Evolutionary conservation across 2,113 vertebrate genomes (phyloP), one percentile per base, ranked within the genome.

Genomic region (Platysteira castanea): DNA sequence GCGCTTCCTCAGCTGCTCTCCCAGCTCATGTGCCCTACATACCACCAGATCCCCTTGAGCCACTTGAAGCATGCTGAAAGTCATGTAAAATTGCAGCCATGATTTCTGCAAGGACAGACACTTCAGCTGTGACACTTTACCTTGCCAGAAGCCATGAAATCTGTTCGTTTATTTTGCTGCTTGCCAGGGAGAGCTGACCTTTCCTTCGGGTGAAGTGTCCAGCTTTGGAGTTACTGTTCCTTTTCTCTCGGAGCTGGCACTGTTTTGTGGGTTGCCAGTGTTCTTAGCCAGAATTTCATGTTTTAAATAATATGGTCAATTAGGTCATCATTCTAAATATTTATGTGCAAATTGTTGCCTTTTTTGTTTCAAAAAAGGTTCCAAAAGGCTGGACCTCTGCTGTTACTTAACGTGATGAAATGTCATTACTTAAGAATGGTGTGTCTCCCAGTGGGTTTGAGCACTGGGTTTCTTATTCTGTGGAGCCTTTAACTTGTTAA

Each of bases 121-220:
- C 71, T 94, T 96, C 86, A 89, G 69, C 89, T 82, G 71, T 90
- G 79, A 83, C 2, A 7, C 28, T 92, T 47, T 50, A 39, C 18
- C 73, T 90, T 89, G 91, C 95, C 89, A 70, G 71, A 31, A 81
- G 88, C 89, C 54, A 35, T 53, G 53, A 88, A 95, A 95, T 86
- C 90, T 95, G 89, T 91, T 89, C 1, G 0, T 13, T 52, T 79
- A 84, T 95, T 95, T 93, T 86, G 33, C 71, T 90, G 50, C 82
- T 92, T 89, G 88, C 93, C 95, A 94, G n/a, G 52, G 37, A 82
- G 26, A 81, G 17, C 5, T 93, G 96, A 91, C 85, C 90, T 96
- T 93, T 88, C 31, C 57, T 90, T 86, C 9, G 69, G 88, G 71
- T 78, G 73, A 94, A 84, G 15, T 44, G 64, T 68, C 64, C 39